Evolutionary conservation across 2,888 invertebrate genomes (phyloP).

Genomic region (Cyclophora punctaria): DNA sequence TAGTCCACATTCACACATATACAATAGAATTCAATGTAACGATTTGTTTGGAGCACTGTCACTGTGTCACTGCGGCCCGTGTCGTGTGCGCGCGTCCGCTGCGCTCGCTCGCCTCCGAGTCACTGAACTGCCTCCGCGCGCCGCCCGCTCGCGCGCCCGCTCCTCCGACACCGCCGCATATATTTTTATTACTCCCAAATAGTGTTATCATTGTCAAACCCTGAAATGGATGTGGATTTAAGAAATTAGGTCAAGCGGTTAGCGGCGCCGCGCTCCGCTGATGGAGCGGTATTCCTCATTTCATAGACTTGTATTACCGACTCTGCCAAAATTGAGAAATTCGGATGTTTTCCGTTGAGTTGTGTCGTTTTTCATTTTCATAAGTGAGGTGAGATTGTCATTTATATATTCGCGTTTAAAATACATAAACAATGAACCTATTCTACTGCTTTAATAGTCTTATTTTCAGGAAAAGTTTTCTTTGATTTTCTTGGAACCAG

Average conservation of each 20-base stretch:
- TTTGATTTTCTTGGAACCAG: no score
- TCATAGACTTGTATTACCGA: no score
- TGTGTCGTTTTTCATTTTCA: no score
- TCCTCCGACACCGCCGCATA: conserved; percentile 45
- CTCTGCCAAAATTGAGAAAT: no score
- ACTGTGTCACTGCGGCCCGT: conserved; percentile 48
- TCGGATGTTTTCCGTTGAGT: no score
- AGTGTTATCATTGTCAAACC: conserved; percentile 61
- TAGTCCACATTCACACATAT: conserved; percentile 52
- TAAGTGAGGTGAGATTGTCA: no score
- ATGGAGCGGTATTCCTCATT: conserved; percentile 2
- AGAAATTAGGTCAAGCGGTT: conserved; percentile 58
- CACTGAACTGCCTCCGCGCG: conserved; percentile 57
- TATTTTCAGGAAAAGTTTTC: no score
- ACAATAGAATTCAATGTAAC: conserved; percentile 21
- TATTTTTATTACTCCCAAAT: conserved; percentile 50
- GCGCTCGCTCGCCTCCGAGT: conserved; percentile 48
- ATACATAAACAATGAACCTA: no score
- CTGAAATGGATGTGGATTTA: conserved; percentile 53
- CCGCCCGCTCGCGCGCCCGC: conserved; percentile 36
- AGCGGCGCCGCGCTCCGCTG: conserved; percentile 18
- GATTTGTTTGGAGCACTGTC: conserved; percentile 1
- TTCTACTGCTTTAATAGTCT: no score
- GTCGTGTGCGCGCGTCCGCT: conserved; percentile 36
- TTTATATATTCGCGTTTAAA: no score